Evolutionary conservation across 2,888 invertebrate species (phyloP).

Genomic region (Anticlea derivata): DNA sequence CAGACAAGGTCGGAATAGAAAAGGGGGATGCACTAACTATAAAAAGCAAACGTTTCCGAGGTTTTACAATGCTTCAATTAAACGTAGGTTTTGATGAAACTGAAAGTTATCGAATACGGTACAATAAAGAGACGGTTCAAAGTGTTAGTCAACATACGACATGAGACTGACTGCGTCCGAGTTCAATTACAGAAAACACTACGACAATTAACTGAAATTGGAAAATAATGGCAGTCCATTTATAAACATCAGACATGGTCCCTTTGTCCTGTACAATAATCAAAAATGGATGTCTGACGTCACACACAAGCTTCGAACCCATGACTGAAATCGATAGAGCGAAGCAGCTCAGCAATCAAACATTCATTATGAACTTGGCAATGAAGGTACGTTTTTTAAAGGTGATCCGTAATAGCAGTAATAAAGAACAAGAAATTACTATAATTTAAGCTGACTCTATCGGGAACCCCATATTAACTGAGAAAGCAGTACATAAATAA

Average conservation of each 20-base stretch:
- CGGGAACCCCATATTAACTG: neutral
- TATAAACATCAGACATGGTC: slow-evolving; percentile 45
- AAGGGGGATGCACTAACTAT: neutral
- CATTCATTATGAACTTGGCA: slow-evolving; percentile 52
- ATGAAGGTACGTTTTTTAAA: slow-evolving; percentile 22
- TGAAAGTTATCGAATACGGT: neutral
- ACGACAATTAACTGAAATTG: slow-evolving; percentile 58
- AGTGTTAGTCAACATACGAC: slow-evolving; percentile 35
- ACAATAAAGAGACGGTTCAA: slow-evolving; percentile 1
- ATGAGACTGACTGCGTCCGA: slow-evolving; percentile 44
- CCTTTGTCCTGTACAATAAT: slow-evolving; percentile 52
- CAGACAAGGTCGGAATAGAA: neutral
- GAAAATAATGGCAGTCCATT: slow-evolving; percentile 62
- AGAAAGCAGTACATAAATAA: slow-evolving; percentile 16
- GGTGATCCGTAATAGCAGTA: neutral
- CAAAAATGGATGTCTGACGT: slow-evolving; percentile 69
- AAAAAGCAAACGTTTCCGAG: neutral
- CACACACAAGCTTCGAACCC: slow-evolving; percentile 47
- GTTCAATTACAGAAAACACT: slow-evolving; percentile 54
- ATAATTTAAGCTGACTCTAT: slow-evolving; percentile 6
- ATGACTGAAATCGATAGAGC: slow-evolving; percentile 53
- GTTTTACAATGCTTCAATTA: neutral
- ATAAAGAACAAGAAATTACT: slow-evolving; percentile 3
- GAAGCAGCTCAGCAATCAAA: slow-evolving; percentile 36
- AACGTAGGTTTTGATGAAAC: neutral